Base-by-base conservation (phyloP, 2,888 invertebrate genomes). In the Sympetrum striolatum region DNA sequence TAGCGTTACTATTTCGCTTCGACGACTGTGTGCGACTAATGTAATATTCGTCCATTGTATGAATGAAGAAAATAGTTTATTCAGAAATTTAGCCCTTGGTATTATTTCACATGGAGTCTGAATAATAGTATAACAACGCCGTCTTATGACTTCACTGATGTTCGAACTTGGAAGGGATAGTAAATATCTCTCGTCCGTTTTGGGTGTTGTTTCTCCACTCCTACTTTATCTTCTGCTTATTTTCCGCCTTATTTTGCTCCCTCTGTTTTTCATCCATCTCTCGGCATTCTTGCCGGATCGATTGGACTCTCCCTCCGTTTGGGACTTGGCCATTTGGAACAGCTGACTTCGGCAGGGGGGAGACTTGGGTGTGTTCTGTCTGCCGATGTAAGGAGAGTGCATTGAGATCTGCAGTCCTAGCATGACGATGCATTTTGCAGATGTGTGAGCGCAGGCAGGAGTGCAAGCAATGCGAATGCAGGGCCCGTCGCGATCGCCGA, bases 401-500 rank as follows among this genome's bases (percentile, higher is more conserved):
- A 44, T 44, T 6, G 44, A n/a, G 22, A n/a, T 15, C 82, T 31
- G 58, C 82, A 37, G 86, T 35, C 37, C 58, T 48, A 58, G 35
- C 31, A 82, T 82, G 82, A 82, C n/a, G 86, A 86, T 86, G 86
- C 86, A 86, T 39, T n/a, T n/a, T 86, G 86, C 60, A 60, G 60
- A 60, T 60, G 86, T 35, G 86, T 6, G 60, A 25, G 31, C 22
- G 73, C 73, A 10, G 53, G 53, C 53, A 53, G 18, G 53, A 53
- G 53, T 53, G 53, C 53, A 53, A 53, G 53, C 18, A 53, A 53
- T 53, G 53, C 53, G 53, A 18, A 44, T 44, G 44, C 44, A 44
- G 48, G 12, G 48, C 8, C 48, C 44, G 44, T 44, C 6, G 44
- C 44, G 44, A 39, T 39, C 39, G 39, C 39, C 39, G 39, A 53